Conservation (phyloP, 2,888 invertebrate genomes). For the Selenia dentaria region DNA sequence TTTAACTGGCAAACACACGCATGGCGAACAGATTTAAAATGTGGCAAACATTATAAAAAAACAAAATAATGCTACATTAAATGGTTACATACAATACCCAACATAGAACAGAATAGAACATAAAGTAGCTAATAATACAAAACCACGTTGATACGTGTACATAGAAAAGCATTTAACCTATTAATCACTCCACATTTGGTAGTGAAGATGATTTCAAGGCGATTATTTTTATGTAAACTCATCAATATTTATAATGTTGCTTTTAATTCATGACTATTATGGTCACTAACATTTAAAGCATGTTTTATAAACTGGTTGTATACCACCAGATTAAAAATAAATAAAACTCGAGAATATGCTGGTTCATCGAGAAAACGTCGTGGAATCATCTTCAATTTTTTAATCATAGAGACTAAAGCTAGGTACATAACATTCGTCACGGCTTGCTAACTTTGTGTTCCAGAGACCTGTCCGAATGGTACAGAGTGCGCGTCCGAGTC, state of each 20-base stretch:
- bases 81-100: constrained; percentile 22
- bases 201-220: constrained; percentile 26
- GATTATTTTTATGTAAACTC: background rate
- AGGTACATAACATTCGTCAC: constrained; percentile 70
- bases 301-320: too few relatives aligned
- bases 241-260: too few relatives aligned
- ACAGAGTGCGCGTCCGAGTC: constrained; percentile 93
- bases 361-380: too few relatives aligned
- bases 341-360: too few relatives aligned
- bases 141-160: constrained; percentile 1
- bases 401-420: constrained; percentile 39
- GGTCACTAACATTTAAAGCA: too few relatives aligned
- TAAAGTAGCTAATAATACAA: constrained; percentile 10
- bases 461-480: constrained; percentile 91
- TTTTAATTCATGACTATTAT: too few relatives aligned
- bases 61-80: background rate
- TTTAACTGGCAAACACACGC: constrained; percentile 54
- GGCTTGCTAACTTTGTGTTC: constrained; percentile 80
- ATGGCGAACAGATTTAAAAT: constrained; percentile 44
- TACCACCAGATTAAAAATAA: too few relatives aligned
- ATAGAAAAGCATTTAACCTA: constrained; percentile 9
- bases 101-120: constrained; percentile 23
- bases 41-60: too few relatives aligned
- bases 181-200: constrained; percentile 8
- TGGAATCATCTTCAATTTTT: constrained; percentile 32